Percentiles rank a stretch among this genome's conserved stretches.
These are phyloP conservation scores for Thermophis baileyi DNA, from an alignment of 2,113 vertebrate genomes.

Conservation along the genomic window DNA sequence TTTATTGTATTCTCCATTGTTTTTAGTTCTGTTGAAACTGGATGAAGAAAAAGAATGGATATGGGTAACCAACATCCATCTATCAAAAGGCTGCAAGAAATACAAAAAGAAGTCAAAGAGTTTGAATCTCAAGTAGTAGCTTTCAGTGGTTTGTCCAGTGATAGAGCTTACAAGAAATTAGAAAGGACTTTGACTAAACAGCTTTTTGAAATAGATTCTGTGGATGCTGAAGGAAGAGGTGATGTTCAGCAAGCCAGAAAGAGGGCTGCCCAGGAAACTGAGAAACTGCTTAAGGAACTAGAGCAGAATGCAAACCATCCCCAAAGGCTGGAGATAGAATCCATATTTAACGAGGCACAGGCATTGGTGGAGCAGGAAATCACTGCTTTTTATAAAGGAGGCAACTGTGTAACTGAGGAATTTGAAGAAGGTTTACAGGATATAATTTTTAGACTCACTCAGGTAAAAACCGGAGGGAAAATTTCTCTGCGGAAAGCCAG, in stretches of 20 bases:
- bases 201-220: constrained; percentile 91
- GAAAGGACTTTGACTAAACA: constrained; percentile 85
- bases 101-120: constrained; percentile 83
- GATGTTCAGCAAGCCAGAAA: constrained; percentile 89
- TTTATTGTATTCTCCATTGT: neutral
- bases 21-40: constrained; percentile 64
- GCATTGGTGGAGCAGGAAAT: constrained; percentile 80
- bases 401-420: constrained; percentile 75
- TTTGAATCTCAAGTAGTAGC: constrained; percentile 86
- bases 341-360: constrained; percentile 83
- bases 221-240: constrained; percentile 86
- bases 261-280: constrained; percentile 85
- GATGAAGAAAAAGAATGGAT: constrained; percentile 84
- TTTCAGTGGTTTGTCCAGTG: constrained; percentile 87
- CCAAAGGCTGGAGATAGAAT: constrained; percentile 81
- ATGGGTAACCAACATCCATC: constrained; percentile 89
- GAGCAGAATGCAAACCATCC: constrained; percentile 93
- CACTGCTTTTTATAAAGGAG: constrained; percentile 77
- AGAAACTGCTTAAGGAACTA: constrained; percentile 87
- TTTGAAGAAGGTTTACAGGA: constrained; percentile 90
- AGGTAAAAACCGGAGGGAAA: constrained; percentile 90
- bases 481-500: constrained; percentile 87
- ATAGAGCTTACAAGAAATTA: constrained; percentile 87
- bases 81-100: constrained; percentile 84
- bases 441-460: constrained; percentile 86